Percentiles rank a stretch among this genome's conserved stretches.
These are phyloP conservation scores for Drosophila cracens DNA, from an alignment of 2,888 invertebrate genomes.

Conservation along the genomic window DNA sequence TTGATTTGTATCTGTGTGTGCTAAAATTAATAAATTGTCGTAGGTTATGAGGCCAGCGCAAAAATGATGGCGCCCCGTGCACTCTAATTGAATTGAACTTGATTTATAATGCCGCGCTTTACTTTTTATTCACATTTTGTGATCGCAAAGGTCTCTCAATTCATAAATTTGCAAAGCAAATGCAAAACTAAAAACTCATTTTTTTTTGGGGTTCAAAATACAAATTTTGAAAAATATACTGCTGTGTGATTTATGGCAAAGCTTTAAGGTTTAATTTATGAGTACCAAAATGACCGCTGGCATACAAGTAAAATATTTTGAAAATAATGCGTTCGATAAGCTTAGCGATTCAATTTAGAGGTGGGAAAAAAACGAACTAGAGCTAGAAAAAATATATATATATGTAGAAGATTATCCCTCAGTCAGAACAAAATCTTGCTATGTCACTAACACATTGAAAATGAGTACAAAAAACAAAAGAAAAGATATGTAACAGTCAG, in stretches of 20 bases:
- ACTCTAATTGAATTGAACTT: conserved; percentile 78
- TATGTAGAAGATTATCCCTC: no score
- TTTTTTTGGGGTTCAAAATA: conserved; percentile 8
- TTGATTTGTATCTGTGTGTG: conserved; percentile 18
- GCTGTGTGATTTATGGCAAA: conserved; percentile 54
- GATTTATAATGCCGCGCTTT: conserved; percentile 65
- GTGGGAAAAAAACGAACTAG: not conserved
- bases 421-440: not conserved
- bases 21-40: conserved; percentile 75
- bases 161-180: conserved; percentile 45
- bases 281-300: not conserved
- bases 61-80: conserved; percentile 61
- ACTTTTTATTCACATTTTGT: conserved; percentile 62
- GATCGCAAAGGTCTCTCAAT: conserved; percentile 43
- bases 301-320: not conserved
- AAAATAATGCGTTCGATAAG: not conserved
- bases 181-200: conserved; percentile 24
- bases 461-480: not conserved
- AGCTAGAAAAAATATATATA: not conserved
- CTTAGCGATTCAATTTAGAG: not conserved
- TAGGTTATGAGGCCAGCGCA: conserved; percentile 70
- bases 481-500: not conserved
- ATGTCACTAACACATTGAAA: not conserved
- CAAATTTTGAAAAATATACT: conserved; percentile 28
- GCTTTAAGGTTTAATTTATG: conserved; percentile 50